Evolutionary conservation across 2,113 vertebrate genomes (phyloP), one percentile per base, ranked within the genome.

Genomic region (Laticauda colubrina): DNA sequence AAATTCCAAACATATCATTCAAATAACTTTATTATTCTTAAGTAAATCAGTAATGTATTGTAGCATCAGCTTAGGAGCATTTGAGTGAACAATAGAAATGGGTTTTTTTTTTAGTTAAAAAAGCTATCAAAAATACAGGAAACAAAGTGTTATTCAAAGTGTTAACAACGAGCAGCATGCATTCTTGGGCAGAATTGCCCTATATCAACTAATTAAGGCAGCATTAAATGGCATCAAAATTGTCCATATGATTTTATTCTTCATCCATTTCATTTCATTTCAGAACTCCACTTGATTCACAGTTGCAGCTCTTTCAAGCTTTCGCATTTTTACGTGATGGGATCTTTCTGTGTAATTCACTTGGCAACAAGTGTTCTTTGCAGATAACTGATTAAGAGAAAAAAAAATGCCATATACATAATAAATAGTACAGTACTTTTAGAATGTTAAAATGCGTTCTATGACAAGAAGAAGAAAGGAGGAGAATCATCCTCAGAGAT

Each of bases 101-200:
- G 8, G 48, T 92, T 94, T 8, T 64, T 92, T 95, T 92, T 93
- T 75, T 89, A 94, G 94, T 98, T 98, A 94, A 98, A 98, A 89
- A 98, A 97, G 94, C 95, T 97, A 97, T 97, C 96, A 95, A 97
- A 98, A 98, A 96, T 92, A 88, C 96, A 93, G 81, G 89, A 96
- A 95, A 55, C n/a, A 96, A 96, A 97, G 97, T 89, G 0, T 89
- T 95, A 94, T 88, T 94, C 94, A 95, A 91, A 92, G 87, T 90
- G 7, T 39, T 18, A 6, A 21, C 24, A 93, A 95, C 87, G 85
- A 92, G 93, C 89, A 21, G 81, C 88, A 21, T 64, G 92, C 95
- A 92, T 39, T 96, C 91, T 94, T 95, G 91, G 95, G 91, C 93
- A 95, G 64, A 87, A 86, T 89, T 45, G 85, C 88, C 53, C 5